Conservation (phyloP, 2,888 invertebrate genomes). For the Blera fallax region DNA sequence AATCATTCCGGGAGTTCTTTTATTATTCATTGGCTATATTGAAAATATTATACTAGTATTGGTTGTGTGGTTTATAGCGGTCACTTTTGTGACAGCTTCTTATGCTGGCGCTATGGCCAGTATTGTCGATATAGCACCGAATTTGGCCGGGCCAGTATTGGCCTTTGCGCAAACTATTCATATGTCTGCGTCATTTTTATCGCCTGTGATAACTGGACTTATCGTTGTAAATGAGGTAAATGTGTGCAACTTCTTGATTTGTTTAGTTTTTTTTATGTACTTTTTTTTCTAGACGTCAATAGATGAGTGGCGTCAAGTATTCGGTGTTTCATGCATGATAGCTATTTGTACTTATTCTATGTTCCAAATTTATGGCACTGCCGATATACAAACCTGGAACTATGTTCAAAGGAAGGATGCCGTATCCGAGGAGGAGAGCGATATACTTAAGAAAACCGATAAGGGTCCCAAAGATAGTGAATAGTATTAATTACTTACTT, state of each 20-base stretch:
- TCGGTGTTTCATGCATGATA: conserved; percentile 85
- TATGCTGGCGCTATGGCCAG: conserved; percentile 90
- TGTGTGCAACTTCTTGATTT: not conserved
- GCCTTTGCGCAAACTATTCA: conserved; percentile 90
- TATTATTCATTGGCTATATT: conserved; percentile 85
- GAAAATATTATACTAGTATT: conserved; percentile 84
- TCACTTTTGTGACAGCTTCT: conserved; percentile 87
- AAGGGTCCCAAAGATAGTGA: conserved; percentile 58
- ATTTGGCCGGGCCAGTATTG: conserved; percentile 88
- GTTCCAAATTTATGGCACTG: conserved; percentile 87
- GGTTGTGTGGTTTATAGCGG: conserved; percentile 87
- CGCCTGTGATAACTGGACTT: conserved; percentile 85
- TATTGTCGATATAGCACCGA: conserved; percentile 90
- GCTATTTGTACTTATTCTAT: conserved; percentile 85
- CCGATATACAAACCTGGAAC: conserved; percentile 83
- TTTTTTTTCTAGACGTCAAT: conserved; percentile 77
- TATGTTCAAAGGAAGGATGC: conserved; percentile 53
- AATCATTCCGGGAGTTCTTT: conserved; percentile 86
- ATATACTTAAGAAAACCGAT: conserved; percentile 74
- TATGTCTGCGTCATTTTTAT: conserved; percentile 88
- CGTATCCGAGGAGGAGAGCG: conserved; percentile 74
- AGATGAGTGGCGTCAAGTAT: conserved; percentile 86
- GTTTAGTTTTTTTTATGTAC: not conserved
- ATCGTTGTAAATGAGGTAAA: conserved; percentile 84
- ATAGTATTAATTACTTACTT: conserved; percentile 38